Evolutionary conservation across 2,113 vertebrate genomes (phyloP).

Genomic region (Mobula hypostoma): DNA sequence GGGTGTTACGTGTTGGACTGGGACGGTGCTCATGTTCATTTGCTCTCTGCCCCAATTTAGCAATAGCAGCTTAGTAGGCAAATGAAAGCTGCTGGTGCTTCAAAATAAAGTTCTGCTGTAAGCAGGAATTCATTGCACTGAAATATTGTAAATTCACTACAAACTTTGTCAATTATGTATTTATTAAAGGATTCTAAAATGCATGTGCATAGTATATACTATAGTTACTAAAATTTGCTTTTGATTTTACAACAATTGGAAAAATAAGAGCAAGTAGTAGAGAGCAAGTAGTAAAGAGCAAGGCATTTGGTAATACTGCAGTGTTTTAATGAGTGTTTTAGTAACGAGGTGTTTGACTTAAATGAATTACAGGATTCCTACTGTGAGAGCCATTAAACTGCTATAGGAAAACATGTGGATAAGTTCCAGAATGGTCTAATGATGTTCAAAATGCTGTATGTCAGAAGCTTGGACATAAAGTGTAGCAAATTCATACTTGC

Average conservation of each 20-base stretch:
- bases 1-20: too few relatives aligned
- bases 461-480: neutral
- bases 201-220: neutral
- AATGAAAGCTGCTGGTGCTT: neutral
- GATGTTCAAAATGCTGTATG: neutral
- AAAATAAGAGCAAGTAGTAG: neutral
- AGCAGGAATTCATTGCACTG: neutral
- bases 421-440: neutral
- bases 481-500: neutral
- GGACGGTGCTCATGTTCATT: neutral
- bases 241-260: neutral
- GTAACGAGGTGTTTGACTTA: neutral
- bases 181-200: neutral
- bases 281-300: neutral
- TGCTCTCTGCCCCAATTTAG: neutral
- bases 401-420: neutral
- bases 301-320: neutral
- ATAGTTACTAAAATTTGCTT: neutral
- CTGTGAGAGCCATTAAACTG: neutral
- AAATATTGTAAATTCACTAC: neutral
- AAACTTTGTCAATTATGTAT: neutral
- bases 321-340: neutral
- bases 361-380: neutral
- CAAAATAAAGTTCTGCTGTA: neutral
- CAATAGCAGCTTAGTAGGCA: neutral